phyloP scores from a whole-genome alignment of 2,113 vertebrate species.

The Phasianus colchicus region DNA sequence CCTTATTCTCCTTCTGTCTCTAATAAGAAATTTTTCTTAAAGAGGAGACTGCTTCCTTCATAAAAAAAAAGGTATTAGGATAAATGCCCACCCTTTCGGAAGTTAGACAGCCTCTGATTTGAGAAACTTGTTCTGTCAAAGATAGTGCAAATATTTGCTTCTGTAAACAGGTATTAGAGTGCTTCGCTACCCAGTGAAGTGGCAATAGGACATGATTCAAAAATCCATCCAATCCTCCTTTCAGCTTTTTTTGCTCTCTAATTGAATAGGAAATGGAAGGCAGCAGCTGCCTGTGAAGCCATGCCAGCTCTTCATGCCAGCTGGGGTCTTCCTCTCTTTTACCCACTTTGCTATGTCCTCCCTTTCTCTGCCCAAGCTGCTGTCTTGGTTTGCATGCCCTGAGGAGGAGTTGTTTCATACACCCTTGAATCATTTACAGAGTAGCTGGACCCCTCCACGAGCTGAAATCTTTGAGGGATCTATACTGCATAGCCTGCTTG shows the following conservation, averaged over 20 bases:
- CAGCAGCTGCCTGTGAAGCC: not conserved
- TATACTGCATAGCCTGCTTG: not conserved
- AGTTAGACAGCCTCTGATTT: not conserved
- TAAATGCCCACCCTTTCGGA: not conserved
- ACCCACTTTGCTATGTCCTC: not conserved
- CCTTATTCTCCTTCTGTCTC: not conserved
- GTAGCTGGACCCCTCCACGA: not conserved
- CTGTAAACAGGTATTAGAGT: not conserved
- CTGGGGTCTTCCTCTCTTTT: not conserved
- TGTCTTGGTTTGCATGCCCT: not conserved
- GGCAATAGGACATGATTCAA: not conserved
- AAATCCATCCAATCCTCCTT: not conserved
- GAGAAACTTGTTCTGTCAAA: not conserved
- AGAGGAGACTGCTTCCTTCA: not conserved
- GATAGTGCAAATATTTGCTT: not conserved
- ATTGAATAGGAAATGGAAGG: not conserved
- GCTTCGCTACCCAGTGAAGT: not conserved
- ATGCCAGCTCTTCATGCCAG: not conserved
- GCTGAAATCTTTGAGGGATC: not conserved
- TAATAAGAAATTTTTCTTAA: not conserved
- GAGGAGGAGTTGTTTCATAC: not conserved
- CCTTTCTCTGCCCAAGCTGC: not conserved
- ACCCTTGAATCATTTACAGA: not conserved
- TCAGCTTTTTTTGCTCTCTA: not conserved
- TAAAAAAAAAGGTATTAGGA: not conserved